phyloP scores from a whole-genome alignment of 2,797 vertebrate species.

The Tympanoctomys barrerae region DNA sequence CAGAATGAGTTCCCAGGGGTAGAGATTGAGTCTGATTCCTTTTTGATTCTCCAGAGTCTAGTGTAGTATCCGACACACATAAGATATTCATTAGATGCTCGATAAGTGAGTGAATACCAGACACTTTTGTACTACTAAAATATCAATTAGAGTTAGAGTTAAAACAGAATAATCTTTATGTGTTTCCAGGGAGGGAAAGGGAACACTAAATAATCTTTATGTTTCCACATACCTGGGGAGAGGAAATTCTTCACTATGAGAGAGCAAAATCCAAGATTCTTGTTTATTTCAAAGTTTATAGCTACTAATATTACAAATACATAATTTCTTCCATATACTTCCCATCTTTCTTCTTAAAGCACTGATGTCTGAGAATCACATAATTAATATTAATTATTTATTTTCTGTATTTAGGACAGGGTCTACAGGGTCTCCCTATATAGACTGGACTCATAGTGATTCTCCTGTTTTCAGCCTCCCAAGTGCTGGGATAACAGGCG shows the following conservation, averaged over 20 bases:
- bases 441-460: too few species aligned
- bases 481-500: too few species aligned
- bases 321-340: neutral
- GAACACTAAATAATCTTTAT: slow-evolving; percentile 12
- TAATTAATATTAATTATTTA: neutral
- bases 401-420: too few species aligned
- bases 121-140: slow-evolving; percentile 50
- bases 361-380: neutral
- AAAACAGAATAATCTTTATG: neutral
- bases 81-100: slow-evolving; percentile 61
- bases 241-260: neutral
- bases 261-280: neutral
- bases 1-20: slow-evolving; percentile 37
- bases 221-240: neutral
- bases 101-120: slow-evolving; percentile 65
- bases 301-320: neutral
- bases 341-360: neutral
- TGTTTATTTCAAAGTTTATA: slow-evolving; percentile 10
- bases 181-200: neutral
- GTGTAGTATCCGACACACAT: neutral
- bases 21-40: slow-evolving; percentile 42
- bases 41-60: slow-evolving; percentile 54
- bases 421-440: too few species aligned
- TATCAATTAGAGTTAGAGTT: slow-evolving; percentile 18
- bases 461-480: too few species aligned